Evolutionary conservation across 2,113 vertebrate species (phyloP).

Genomic region (Gasterosteus aculeatus): DNA sequence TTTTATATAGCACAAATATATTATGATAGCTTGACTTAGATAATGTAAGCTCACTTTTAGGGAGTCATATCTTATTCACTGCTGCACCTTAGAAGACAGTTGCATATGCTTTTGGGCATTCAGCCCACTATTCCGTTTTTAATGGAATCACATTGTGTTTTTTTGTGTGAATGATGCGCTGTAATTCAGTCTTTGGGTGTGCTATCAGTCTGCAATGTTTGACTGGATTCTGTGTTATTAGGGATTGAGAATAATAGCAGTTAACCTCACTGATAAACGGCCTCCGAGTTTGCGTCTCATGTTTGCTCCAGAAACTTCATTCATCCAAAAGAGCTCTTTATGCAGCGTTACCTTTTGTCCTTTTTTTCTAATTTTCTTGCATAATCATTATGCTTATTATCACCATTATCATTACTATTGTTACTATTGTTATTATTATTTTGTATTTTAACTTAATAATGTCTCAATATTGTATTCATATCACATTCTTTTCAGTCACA

Average conservation of each 20-base stretch:
- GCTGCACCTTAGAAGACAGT: conserved; percentile 69
- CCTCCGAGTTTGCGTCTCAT: conserved; percentile 70
- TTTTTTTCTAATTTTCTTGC: conserved; percentile 21
- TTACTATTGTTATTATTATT: conserved; percentile 11
- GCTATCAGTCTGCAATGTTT: conserved; percentile 38
- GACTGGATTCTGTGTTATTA: conserved; percentile 24
- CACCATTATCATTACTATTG: too few species aligned
- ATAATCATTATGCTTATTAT: neutral
- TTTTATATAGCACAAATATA: conserved; percentile 50
- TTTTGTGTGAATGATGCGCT: conserved; percentile 33
- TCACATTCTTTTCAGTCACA: conserved; percentile 25
- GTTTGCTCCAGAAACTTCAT: conserved; percentile 54
- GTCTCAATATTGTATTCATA: conserved; percentile 13
- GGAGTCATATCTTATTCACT: conserved; percentile 62
- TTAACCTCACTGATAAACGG: conserved; percentile 55
- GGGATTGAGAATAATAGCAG: conserved; percentile 36
- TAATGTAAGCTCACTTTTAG: conserved; percentile 56
- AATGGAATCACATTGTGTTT: conserved; percentile 39
- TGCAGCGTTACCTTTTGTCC: conserved; percentile 37
- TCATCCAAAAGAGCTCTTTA: conserved; percentile 56
- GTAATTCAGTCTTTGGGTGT: conserved; percentile 31
- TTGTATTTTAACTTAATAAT: conserved; percentile 20
- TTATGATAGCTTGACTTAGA: conserved; percentile 50
- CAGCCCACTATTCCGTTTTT: conserved; percentile 46
- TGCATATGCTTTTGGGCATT: conserved; percentile 51